phyloP scores from a whole-genome alignment of 2,797 vertebrate species.

The Pangasius mekongensis region DNA sequence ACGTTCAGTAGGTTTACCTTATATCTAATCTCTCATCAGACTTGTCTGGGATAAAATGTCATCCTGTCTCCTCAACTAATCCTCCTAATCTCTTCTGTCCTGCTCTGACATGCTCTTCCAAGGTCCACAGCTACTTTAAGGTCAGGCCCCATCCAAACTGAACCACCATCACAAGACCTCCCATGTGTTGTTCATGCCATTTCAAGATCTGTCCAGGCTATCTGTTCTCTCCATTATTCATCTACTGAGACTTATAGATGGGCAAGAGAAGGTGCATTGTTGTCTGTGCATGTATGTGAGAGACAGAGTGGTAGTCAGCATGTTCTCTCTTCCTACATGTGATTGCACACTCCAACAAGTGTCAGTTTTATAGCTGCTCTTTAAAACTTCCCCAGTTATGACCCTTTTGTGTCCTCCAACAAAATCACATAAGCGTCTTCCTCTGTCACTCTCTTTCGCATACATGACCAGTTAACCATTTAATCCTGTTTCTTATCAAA shows the following conservation, averaged over 20 bases:
- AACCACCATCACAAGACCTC: neutral
- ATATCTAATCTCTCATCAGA: slow-evolving; percentile 42
- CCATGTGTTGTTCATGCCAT: neutral
- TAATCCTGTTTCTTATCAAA: neutral
- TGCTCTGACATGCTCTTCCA: slow-evolving; percentile 23
- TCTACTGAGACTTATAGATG: slow-evolving; percentile 40
- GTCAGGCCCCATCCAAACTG: neutral
- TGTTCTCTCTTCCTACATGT: slow-evolving; percentile 32
- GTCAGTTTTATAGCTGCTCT: neutral
- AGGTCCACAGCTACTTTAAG: neutral
- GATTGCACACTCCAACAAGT: slow-evolving; percentile 15
- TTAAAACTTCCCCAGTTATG: neutral
- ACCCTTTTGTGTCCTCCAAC: neutral
- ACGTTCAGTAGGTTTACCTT: neutral
- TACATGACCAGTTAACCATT: neutral
- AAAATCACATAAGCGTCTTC: slow-evolving; percentile 8
- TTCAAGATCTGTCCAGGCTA: neutral
- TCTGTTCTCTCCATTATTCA: slow-evolving; percentile 14
- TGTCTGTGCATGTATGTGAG: neutral
- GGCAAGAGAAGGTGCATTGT: neutral
- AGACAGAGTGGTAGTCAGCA: slow-evolving; percentile 24
- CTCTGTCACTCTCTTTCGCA: neutral
- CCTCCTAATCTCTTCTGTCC: slow-evolving; percentile 18
- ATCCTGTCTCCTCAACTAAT: slow-evolving; percentile 22
- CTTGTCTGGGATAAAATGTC: slow-evolving; percentile 33